Base-by-base conservation (phyloP, 2,113 vertebrate species). In the Melanostigma gelatinosum region DNA sequence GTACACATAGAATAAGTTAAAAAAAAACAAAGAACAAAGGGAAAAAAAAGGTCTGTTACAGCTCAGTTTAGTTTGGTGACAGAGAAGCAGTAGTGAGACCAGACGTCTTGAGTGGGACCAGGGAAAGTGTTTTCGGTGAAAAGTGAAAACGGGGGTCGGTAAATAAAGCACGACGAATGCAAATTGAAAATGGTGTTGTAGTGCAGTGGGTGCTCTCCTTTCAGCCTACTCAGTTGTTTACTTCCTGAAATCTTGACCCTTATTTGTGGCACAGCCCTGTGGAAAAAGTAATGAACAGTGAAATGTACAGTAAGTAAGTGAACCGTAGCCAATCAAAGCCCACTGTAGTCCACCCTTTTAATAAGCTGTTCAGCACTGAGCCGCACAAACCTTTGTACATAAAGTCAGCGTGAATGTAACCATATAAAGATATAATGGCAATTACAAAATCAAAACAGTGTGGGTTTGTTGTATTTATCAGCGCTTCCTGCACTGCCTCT, bases 61-160 rank as follows among this genome's bases (percentile, higher is more conserved):
- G 18, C 38, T 50, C 44, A 42, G 9, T 55, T 40, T 20, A 71
- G 24, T 58, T 34, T 76, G 12, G 52, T 24, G 15, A 54, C 27
- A 32, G 22, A 50, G 42, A 71, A 72, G 67, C 24, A 66, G 13
- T 7, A 10, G 22, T 18, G 32, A 42, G 13, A 61, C 8, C 52
- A 48, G 48, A 70, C 15, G 12, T 66, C n/a, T 70, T n/a, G 46
- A 64, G n/a, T 29, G 9, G 36, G 5, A 52, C 1, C n/a, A 60
- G 69, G 32, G 20, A 32, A 24, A 74, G 61, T 18, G 69, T 73
- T 68, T 68, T 68, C 62, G 79, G 54, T 83, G 48, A 50, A 58
- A 77, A 62, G 32, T 36, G 22, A 68, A 46, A 69, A 48, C 13
- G 67, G 10, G 24, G 11, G 18, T 20, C 8, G 44, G 70, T 34